These are phyloP conservation scores for Neoaliturus tenellus DNA, from an alignment of 2,888 invertebrate genomes.

Conservation along the genomic window DNA sequence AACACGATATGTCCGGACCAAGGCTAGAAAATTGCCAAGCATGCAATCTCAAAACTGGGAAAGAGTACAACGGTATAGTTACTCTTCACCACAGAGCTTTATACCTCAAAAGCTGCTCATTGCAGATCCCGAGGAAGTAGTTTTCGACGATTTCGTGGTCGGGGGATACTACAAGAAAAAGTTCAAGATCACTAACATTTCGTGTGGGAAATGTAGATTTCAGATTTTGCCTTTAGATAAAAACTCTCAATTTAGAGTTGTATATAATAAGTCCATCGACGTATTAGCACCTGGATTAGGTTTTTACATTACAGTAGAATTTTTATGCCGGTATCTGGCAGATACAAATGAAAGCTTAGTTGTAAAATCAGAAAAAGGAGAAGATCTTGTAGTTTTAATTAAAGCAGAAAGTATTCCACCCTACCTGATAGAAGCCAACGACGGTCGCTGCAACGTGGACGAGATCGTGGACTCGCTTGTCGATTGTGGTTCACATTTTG, in stretches of 20 bases:
- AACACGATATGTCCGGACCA: background rate
- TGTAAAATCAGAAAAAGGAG: background rate
- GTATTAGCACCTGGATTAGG: background rate
- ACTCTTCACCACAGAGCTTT: background rate
- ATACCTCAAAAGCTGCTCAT: background rate
- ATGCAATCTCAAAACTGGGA: background rate
- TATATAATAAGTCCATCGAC: background rate
- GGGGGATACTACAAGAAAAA: background rate
- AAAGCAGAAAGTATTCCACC: background rate
- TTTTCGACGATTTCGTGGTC: background rate
- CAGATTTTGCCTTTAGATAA: background rate
- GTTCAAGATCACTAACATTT: background rate
- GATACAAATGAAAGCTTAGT: background rate
- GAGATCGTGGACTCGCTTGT: background rate
- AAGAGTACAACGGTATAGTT: background rate
- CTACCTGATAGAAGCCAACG: background rate
- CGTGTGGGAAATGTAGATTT: background rate
- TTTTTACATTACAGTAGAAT: background rate
- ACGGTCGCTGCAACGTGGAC: background rate
- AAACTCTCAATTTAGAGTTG: background rate
- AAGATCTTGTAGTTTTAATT: background rate
- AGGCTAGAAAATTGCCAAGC: background rate
- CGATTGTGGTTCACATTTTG: conserved; percentile 5
- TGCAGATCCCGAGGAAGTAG: background rate
- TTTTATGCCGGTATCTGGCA: background rate